phyloP scores from a whole-genome alignment of 1,140 invertebrate genomes.

The Drosophila albomicans region DNA sequence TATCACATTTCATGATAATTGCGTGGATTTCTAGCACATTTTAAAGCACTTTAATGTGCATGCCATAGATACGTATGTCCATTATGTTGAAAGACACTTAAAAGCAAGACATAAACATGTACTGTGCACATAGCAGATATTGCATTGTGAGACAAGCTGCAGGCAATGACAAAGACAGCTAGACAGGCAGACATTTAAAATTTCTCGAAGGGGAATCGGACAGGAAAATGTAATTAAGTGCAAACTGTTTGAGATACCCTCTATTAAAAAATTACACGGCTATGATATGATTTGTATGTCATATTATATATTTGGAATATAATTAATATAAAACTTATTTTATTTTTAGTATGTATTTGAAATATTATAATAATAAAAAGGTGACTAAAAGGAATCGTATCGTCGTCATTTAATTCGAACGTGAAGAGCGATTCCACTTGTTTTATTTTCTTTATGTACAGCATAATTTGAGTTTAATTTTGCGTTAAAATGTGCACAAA shows the following conservation, averaged over 20 bases:
- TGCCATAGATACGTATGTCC: neutral
- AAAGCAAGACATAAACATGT: conserved; percentile 20
- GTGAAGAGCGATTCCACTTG: neutral
- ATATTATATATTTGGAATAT: too few species aligned
- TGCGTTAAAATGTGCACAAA: conserved; percentile 57
- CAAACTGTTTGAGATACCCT: conserved; percentile 23
- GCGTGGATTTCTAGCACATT: conserved; percentile 50
- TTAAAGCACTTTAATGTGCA: conserved; percentile 17
- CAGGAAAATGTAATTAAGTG: conserved; percentile 71
- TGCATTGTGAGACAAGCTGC: conserved; percentile 10
- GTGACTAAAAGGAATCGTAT: neutral
- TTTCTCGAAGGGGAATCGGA: conserved; percentile 28
- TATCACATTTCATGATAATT: conserved; percentile 65
- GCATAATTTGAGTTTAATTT: conserved; percentile 66
- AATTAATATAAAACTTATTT: too few species aligned
- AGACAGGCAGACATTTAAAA: conserved; percentile 42
- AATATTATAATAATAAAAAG: too few species aligned
- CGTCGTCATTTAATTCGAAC: too few species aligned
- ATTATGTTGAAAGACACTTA: neutral
- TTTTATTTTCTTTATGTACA: conserved; percentile 13
- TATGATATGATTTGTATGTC: too few species aligned
- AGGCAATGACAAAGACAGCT: conserved; percentile 39
- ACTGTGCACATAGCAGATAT: conserved; percentile 28
- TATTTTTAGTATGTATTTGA: too few species aligned
- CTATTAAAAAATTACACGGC: neutral